Evolutionary conservation across 2,888 invertebrate species (phyloP).

Genomic region (Caenorhabditis panamensis): DNA sequence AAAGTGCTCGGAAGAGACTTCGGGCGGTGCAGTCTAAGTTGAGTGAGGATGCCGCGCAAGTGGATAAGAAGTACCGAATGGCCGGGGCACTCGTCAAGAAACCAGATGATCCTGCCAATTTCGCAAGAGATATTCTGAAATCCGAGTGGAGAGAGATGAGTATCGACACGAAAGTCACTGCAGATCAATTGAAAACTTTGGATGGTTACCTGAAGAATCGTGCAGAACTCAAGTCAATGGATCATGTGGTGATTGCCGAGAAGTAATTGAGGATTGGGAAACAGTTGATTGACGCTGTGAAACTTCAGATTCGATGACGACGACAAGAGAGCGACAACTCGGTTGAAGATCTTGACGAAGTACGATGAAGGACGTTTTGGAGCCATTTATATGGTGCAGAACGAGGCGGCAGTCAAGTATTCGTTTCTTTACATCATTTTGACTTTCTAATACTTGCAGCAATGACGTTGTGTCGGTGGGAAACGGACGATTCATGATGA

Average conservation of each 20-base stretch:
- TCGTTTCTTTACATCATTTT: not conserved
- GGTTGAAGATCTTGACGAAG: conserved; percentile 54
- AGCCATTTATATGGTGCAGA: conserved; percentile 55
- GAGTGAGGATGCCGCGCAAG: conserved; percentile 31
- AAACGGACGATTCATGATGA: conserved; percentile 49
- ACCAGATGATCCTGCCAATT: conserved; percentile 48
- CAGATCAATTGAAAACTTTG: conserved; percentile 12
- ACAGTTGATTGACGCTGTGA: not conserved
- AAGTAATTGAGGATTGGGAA: conserved; percentile 24
- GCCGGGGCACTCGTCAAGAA: conserved; percentile 32
- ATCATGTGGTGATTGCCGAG: conserved; percentile 50
- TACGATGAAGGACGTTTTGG: conserved; percentile 58
- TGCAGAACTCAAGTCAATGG: conserved; percentile 44
- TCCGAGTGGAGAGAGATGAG: conserved; percentile 45
- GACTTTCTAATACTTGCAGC: conserved; percentile 17
- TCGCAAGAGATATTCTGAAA: conserved; percentile 20
- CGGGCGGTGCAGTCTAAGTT: conserved; percentile 28
- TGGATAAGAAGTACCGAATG: conserved; percentile 55
- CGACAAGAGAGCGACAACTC: conserved; percentile 46
- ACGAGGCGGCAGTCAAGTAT: conserved; percentile 54
- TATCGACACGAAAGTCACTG: conserved; percentile 13
- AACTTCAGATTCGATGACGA: conserved; percentile 43
- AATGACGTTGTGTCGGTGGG: conserved; percentile 40
- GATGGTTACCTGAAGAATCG: conserved; percentile 45
- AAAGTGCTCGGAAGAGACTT: conserved; percentile 16